Conservation (phyloP, 2,888 invertebrate genomes). For the Sarcophaga carnaria region DNA sequence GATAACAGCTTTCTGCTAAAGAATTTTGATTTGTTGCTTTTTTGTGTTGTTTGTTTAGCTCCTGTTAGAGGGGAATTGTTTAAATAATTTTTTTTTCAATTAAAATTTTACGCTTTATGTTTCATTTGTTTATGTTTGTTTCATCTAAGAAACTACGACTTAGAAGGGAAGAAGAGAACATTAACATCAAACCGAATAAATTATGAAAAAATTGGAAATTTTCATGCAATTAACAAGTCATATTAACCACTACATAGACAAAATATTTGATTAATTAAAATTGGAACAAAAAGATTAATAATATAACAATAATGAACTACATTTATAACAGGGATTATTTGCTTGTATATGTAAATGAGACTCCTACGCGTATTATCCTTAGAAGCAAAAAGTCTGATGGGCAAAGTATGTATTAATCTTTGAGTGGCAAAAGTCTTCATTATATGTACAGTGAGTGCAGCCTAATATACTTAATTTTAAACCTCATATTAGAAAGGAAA, state of each 20-base stretch:
- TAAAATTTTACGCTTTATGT: neutral
- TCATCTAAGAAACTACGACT: neutral
- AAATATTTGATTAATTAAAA: too few relatives aligned
- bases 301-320: too few relatives aligned
- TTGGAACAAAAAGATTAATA: too few relatives aligned
- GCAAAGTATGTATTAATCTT: too few relatives aligned
- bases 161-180: neutral
- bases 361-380: too few relatives aligned
- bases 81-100: neutral
- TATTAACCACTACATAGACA: constrained; percentile 11
- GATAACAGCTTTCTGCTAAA: constrained; percentile 59
- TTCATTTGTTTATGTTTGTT: neutral
- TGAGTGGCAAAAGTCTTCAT: too few relatives aligned
- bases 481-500: too few relatives aligned
- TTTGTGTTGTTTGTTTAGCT: constrained; percentile 40
- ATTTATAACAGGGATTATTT: too few relatives aligned
- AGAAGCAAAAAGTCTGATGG: too few relatives aligned
- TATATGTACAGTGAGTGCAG: too few relatives aligned
- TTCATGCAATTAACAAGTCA: constrained; percentile 58
- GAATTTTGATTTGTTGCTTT: constrained; percentile 70
- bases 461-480: too few relatives aligned
- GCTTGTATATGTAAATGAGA: too few relatives aligned
- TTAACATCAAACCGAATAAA: constrained; percentile 18
- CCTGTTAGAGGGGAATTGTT: constrained; percentile 54
- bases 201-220: constrained; percentile 29